These are phyloP conservation scores for Anhinga anhinga DNA, from an alignment of 2,113 vertebrate species.

Conservation along the genomic window DNA sequence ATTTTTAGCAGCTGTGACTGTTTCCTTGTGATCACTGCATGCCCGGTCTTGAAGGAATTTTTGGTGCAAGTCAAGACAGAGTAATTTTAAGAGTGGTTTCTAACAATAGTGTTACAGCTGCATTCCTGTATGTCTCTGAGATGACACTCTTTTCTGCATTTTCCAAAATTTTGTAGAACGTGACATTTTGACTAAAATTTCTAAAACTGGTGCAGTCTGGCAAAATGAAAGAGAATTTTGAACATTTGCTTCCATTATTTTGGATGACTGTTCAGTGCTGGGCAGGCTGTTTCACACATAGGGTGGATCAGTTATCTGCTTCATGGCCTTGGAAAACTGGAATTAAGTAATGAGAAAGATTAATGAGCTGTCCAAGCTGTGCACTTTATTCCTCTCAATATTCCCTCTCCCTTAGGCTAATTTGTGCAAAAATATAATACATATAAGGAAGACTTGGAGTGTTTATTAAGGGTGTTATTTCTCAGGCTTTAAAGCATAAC, in stretches of 20 bases:
- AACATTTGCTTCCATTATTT: background rate
- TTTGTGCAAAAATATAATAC: background rate
- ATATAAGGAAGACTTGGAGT: background rate
- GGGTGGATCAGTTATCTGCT: background rate
- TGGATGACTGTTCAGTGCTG: background rate
- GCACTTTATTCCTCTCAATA: background rate
- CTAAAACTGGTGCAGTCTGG: background rate
- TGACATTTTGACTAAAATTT: background rate
- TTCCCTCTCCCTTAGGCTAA: background rate
- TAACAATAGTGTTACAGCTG: constrained; percentile 40
- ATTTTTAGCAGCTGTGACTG: constrained; percentile 58
- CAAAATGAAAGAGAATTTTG: background rate
- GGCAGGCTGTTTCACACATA: background rate
- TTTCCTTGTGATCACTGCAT: constrained; percentile 30
- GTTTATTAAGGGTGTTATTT: background rate
- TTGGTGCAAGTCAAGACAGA: constrained; percentile 46
- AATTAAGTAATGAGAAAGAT: constrained; percentile 44
- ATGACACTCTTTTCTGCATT: background rate
- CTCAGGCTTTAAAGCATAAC: background rate
- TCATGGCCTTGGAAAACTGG: background rate
- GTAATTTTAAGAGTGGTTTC: background rate
- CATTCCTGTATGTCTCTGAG: background rate
- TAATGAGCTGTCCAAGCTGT: constrained; percentile 15
- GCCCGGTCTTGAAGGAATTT: constrained; percentile 60
- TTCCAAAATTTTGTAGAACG: background rate